A percentile compares a stretch with the other conserved stretches of the same genome.
These are phyloP conservation scores for Merodon equestris DNA, from an alignment of 2,888 invertebrate species.

Conservation along the genomic window DNA sequence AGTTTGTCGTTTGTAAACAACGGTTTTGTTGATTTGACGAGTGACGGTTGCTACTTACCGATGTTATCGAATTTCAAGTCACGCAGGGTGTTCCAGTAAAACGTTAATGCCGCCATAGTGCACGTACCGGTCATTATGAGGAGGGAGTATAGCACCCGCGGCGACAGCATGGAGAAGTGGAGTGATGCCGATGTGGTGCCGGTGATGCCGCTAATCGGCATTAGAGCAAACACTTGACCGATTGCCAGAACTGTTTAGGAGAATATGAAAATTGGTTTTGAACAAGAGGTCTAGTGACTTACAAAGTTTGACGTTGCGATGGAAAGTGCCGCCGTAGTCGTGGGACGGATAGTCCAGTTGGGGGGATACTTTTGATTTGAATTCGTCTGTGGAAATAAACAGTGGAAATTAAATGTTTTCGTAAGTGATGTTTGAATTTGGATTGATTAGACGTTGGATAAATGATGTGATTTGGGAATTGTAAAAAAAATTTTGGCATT, in stretches of 20 bases:
- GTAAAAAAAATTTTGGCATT: too few relatives aligned
- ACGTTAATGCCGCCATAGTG: conserved; percentile 44
- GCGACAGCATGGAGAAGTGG: conserved; percentile 48
- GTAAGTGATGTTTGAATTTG: too few relatives aligned
- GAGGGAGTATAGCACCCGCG: conserved; percentile 44
- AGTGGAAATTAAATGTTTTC: background rate
- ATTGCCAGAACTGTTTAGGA: conserved; percentile 75
- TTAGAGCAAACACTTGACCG: conserved; percentile 79
- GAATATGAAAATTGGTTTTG: conserved; percentile 4
- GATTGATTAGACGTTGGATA: too few relatives aligned
- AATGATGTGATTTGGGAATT: too few relatives aligned
- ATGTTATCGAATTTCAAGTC: conserved; percentile 61
- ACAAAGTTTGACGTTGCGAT: conserved; percentile 59
- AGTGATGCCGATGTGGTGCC: conserved; percentile 75
- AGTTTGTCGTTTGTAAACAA: conserved; percentile 1
- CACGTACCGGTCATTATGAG: conserved; percentile 48
- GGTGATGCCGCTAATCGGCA: conserved; percentile 79
- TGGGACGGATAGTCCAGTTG: conserved; percentile 42
- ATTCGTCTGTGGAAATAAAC: conserved; percentile 40
- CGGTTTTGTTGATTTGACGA: background rate
- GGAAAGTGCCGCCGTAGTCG: conserved; percentile 58
- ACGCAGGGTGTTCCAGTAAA: conserved; percentile 57
- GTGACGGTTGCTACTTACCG: conserved; percentile 34
- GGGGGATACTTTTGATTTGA: conserved; percentile 54
- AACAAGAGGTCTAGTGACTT: conserved; percentile 15